Base-by-base conservation (phyloP, 2,797 vertebrate species). In the Novumbra hubbsi region DNA sequence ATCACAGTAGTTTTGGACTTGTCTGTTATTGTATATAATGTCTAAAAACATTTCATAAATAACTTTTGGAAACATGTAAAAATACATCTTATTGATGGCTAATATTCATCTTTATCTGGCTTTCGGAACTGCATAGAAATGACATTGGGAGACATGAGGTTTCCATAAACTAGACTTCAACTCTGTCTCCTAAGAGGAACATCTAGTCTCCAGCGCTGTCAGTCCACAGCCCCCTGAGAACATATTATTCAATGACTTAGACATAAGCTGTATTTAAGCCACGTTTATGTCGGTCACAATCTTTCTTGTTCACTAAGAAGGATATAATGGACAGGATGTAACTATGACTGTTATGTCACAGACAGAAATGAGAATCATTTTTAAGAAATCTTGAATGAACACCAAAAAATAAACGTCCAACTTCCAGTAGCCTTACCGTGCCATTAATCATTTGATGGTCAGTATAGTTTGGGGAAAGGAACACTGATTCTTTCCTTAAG, bases 191-290 rank as follows among this genome's bases (percentile, higher is more conserved):
- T 88, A 64, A 66, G 86, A 92, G 91, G 83, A 83, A 84, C 86
- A 91, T 90, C 88, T 89, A 81, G 91, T 87, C 86, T 88, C 90
- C 91, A 89, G 86, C 88, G 81, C 84, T 87, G 90, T 92, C 93
- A 93, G 76, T 88, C 83, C 80, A 73, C 16, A 57, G 30, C 84
- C 86, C 88, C 87, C 73, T n/a, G 86, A 85, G 91, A 86, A 66
- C 68, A 79, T 73, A 79, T 87, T 84, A 84, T 92, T 89, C 85
- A 91, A 86, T 88, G 80, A 87, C 84, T 86, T 68, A 70, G 88
- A 90, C 88, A 87, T 82, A 68, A 65, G 15, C 78, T 78, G 81
- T 82, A 76, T 74, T n/a, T 1, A 67, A 74, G 81, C 83, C 84
- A 84, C 82, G n/a, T 85, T 81, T 88, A 88, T 85, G 85, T 83